These are phyloP conservation scores for Wiebesia pumilae DNA, from an alignment of 1,140 invertebrate species.

Conservation along the genomic window DNA sequence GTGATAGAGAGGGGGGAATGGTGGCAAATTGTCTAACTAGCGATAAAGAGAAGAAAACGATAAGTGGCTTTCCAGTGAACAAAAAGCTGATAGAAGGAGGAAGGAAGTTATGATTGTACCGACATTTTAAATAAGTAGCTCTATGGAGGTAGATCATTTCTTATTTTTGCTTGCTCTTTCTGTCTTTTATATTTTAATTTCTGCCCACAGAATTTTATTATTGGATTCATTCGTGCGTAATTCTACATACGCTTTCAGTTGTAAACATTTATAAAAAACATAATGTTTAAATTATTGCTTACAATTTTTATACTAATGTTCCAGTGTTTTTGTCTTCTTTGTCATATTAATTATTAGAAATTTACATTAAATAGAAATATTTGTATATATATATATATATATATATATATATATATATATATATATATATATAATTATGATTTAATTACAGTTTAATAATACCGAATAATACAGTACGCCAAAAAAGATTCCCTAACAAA, in stretches of 20 bases:
- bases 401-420: too few relatives aligned
- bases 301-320: not conserved
- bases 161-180: not conserved
- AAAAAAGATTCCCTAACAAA: not conserved
- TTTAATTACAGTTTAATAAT: not conserved
- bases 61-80: slow-evolving; percentile 31
- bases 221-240: not conserved
- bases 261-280: not conserved
- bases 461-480: not conserved
- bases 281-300: not conserved
- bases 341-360: not conserved
- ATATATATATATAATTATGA: not conserved
- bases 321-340: not conserved
- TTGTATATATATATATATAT: too few relatives aligned
- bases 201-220: not conserved
- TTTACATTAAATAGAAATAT: not conserved
- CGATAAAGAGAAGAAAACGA: slow-evolving; percentile 33
- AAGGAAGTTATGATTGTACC: slow-evolving; percentile 51
- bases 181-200: not conserved
- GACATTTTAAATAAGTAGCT: slow-evolving; percentile 57
- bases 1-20: slow-evolving; percentile 15
- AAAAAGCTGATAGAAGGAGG: slow-evolving; percentile 41
- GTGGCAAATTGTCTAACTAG: slow-evolving; percentile 35
- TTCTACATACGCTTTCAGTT: not conserved
- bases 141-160: slow-evolving; percentile 30